Base-by-base conservation (phyloP, 2,888 invertebrate genomes). In the Sinhomidia bicolor region DNA sequence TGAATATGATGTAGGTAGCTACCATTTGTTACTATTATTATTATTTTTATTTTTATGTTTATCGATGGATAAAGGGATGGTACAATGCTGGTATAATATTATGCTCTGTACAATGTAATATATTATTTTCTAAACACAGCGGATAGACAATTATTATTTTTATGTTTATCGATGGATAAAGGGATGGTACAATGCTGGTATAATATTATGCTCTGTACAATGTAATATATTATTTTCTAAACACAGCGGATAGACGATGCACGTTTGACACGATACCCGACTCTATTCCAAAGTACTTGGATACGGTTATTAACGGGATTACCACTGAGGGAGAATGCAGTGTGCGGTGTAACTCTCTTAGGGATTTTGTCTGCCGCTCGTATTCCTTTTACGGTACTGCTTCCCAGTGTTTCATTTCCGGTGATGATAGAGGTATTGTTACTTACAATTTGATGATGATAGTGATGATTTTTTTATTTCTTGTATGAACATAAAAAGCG, bases 371-470 rank as follows among this genome's bases (percentile, higher is more conserved):
- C 79, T 94, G 94, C 89, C 93, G 94, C 20, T 93, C 94, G 0
- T 93, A 93, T 89, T 93, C 94, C 10, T 94, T 93, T 91, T 94
- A 94, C 89, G 93, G 93, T 6, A 93, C 93, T 41, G 94, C 93
- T 4, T 93, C 93, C 5, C 94, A 94, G 91, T 94, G 94, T 89
- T 94, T 94, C 90, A 92, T 94, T 62, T 93, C 93, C 44, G 94
- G 94, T 12, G 94, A 93, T 91, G 93, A 93, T 91, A 92, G 92
- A 92, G 92, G 93, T 93, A 91, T 91, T 91, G n/a, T 65, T 20
- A 62, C 32, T 80, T 44, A 12, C 7, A 14, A 20, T 32, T 26
- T 41, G 20, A 68, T 32, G 68, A 32, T 36, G 36, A 36, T 32
- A n/a, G n/a, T n/a, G 10, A 36, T 47, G n/a, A 47, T n/a, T 47